Percentiles rank a stretch among this genome's conserved stretches.
These are phyloP conservation scores for Cerceris ruficornis DNA, from an alignment of 2,888 invertebrate species.

Conservation along the genomic window DNA sequence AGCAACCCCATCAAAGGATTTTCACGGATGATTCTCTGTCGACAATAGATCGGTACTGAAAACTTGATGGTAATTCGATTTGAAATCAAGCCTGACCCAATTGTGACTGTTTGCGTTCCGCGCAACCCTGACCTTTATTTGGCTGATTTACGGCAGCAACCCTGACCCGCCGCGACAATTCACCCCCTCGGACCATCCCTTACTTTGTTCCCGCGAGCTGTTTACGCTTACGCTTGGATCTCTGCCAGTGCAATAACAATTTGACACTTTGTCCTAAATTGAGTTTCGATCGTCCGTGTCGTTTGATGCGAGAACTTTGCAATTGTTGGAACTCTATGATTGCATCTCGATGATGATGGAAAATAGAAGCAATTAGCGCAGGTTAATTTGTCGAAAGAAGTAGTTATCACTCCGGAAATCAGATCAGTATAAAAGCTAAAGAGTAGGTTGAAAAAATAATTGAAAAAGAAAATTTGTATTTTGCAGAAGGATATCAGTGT, in stretches of 20 bases:
- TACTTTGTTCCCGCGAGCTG: conserved; percentile 34
- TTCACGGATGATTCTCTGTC: too few relatives aligned
- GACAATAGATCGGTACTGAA: too few relatives aligned
- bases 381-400: too few relatives aligned
- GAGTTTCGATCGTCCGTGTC: not conserved
- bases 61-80: not conserved
- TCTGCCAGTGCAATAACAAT: conserved; percentile 17
- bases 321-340: too few relatives aligned
- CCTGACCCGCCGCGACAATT: conserved; percentile 47
- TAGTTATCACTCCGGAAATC: too few relatives aligned
- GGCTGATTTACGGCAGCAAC: conserved; percentile 10
- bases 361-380: too few relatives aligned
- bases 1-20: too few relatives aligned
- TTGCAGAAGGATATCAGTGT: too few relatives aligned
- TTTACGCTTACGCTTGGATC: conserved; percentile 31
- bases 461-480: too few relatives aligned
- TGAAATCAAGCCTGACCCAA: not conserved
- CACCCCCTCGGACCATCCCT: conserved; percentile 15
- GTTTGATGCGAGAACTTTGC: not conserved
- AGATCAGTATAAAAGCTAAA: too few relatives aligned
- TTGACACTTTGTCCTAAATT: not conserved
- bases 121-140: not conserved
- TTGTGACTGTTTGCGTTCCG: not conserved
- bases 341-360: too few relatives aligned
- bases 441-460: too few relatives aligned